These are phyloP conservation scores for Ischnus inquisitorius DNA, from an alignment of 2,888 invertebrate genomes.

Conservation along the genomic window DNA sequence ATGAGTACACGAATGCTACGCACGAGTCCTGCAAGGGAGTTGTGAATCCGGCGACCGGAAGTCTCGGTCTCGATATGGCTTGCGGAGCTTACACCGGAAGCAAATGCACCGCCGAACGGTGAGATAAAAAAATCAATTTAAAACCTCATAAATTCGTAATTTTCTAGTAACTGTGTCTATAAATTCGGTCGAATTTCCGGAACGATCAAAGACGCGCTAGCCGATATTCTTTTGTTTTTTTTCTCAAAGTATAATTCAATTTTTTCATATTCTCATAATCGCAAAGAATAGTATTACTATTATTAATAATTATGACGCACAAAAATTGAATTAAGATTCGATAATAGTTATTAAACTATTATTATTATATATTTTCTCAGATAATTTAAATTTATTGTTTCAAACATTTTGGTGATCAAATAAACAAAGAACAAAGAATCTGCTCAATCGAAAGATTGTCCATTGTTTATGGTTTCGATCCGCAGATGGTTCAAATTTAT, in stretches of 20 bases:
- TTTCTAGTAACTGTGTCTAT: too few relatives aligned
- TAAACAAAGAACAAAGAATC: too few relatives aligned
- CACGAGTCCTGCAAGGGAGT: slow-evolving; percentile 93
- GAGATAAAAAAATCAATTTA: slow-evolving; percentile 61
- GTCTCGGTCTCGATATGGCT: slow-evolving; percentile 91
- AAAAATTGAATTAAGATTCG: background rate
- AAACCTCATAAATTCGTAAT: too few relatives aligned
- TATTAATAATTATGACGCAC: too few relatives aligned
- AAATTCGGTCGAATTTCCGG: too few relatives aligned
- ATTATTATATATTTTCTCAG: background rate
- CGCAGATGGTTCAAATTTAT: slow-evolving; percentile 89
- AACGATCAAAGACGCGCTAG: background rate
- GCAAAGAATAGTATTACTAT: background rate
- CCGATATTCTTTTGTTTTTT: too few relatives aligned
- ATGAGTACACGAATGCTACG: slow-evolving; percentile 88
- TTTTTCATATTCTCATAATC: background rate
- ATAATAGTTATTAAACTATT: background rate
- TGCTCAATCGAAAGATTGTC: slow-evolving; percentile 65
- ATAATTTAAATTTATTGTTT: background rate
- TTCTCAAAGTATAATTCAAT: too few relatives aligned
- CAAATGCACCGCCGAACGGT: slow-evolving; percentile 89
- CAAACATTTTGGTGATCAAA: background rate
- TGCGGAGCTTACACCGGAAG: slow-evolving; percentile 90
- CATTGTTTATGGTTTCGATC: slow-evolving; percentile 41
- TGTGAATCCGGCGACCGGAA: slow-evolving; percentile 91